Evolutionary conservation across 2,797 vertebrate genomes (phyloP), one percentile per base, ranked within the genome.

Genomic region (Micrastur ruficollis): DNA sequence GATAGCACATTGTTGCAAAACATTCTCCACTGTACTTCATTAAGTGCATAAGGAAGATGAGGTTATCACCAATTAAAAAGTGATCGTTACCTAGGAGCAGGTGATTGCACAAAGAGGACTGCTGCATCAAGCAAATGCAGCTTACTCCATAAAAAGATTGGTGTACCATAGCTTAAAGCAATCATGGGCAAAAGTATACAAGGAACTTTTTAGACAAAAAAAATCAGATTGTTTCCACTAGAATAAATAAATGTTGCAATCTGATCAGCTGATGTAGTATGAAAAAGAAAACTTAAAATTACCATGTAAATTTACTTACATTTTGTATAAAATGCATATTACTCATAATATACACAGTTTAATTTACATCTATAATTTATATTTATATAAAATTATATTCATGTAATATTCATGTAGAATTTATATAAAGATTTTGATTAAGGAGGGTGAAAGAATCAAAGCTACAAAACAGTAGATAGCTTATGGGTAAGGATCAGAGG

Each of bases 391-490:
- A 90, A 71, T 81, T 76, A 66, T 66, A 65, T 46, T 86, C 1
- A 70, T 90, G 46, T 61, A 92, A 58, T 82, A 81, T 79, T 86
- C 8, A 93, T 85, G 17, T 53, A 40, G 52, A 66, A 55, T 66
- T 86, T 75, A 73, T 82, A 18, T 32, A 47, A 90, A 94, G 19
- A 58, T 80, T 91, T 93, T 97, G 55, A 92, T 91, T 86, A 68
- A 94, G 36, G 40, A 81, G 20, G 13, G 27, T 81, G 47, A 90
- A 91, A 73, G 50, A 70, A 82, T n/a, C 20, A 44, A 84, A 95
- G 44, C 55, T 86, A 32, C 6, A 8, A 68, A 91, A 47, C 11
- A 67, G 25, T 55, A 52, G 3, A 2, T 52, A 49, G 42, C 14
- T 91, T 82, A 42, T 66, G 38, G 23, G 32, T 76, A 52, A 82